Percentiles rank a stretch among this genome's conserved stretches.
These are phyloP conservation scores for Valencia hispanica DNA, from an alignment of 2,797 vertebrate species.

Conservation along the genomic window DNA sequence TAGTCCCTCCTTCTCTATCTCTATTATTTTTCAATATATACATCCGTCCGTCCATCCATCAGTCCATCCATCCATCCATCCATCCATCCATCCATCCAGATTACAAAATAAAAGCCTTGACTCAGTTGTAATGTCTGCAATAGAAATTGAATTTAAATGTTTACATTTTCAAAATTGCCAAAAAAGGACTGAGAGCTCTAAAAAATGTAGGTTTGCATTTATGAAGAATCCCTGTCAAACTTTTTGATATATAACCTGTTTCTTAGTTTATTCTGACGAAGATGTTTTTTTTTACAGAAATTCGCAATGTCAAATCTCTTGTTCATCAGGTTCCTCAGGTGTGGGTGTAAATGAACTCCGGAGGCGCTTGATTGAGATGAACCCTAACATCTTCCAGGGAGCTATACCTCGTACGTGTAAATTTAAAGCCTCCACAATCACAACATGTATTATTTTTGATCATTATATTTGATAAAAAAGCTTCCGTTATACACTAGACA, in stretches of 20 bases:
- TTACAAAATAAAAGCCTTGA: too few relatives aligned
- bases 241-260: neutral
- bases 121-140: too few relatives aligned
- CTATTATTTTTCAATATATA: too few relatives aligned
- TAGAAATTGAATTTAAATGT: too few relatives aligned
- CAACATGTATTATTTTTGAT: neutral
- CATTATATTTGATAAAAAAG: neutral
- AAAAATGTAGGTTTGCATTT: too few relatives aligned
- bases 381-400: constrained; percentile 87
- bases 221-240: too few relatives aligned
- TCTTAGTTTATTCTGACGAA: neutral
- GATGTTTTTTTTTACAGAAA: neutral
- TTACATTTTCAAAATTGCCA: too few relatives aligned
- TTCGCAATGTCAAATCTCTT: neutral
- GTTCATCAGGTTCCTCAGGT: constrained; percentile 86
- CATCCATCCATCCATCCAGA: too few relatives aligned
- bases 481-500: constrained; percentile 77
- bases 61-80: too few relatives aligned
- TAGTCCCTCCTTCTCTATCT: too few relatives aligned
- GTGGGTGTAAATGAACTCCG: constrained; percentile 95
- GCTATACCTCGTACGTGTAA: constrained; percentile 87
- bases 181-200: too few relatives aligned
- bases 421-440: neutral
- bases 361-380: constrained; percentile 85
- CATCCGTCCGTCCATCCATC: too few relatives aligned